Conservation (phyloP, 2,888 invertebrate genomes). For the Drosophila pseudotalamancana region DNA sequence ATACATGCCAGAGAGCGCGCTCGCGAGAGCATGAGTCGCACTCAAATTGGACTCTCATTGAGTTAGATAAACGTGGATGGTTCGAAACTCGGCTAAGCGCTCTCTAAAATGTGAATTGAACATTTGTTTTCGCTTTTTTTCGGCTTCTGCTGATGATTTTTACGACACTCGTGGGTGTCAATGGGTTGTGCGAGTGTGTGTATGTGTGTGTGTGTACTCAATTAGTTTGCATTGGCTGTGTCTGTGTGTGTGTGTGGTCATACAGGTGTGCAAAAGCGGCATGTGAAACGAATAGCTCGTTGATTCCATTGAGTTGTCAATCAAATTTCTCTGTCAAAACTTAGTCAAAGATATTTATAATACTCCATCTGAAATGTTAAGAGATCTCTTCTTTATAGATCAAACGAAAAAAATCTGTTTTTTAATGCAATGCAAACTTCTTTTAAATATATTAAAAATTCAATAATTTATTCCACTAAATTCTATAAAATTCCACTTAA, state of each 20-base stretch:
- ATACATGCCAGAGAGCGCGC: slow-evolving; percentile 27
- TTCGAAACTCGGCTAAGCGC: slow-evolving; percentile 49
- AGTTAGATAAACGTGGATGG: slow-evolving; percentile 57
- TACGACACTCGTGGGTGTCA: slow-evolving; percentile 14
- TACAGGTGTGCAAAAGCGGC: slow-evolving; percentile 38
- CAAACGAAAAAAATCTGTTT: no score
- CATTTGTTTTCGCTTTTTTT: not conserved
- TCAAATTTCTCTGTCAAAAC: no score
- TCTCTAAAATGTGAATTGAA: no score
- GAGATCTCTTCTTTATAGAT: no score
- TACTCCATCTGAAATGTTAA: no score
- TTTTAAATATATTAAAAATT: no score
- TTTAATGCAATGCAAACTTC: no score
- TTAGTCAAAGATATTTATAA: not conserved
- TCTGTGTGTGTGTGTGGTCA: slow-evolving; percentile 14
- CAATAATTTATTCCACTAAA: no score
- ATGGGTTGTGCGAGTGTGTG: not conserved
- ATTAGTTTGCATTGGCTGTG: slow-evolving; percentile 4
- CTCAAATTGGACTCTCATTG: slow-evolving; percentile 67
- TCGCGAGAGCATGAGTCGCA: slow-evolving; percentile 24
- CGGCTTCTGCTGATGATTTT: slow-evolving; percentile 6
- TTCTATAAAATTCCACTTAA: no score
- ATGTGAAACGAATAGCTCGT: slow-evolving; percentile 13
- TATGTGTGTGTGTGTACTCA: slow-evolving; percentile 3
- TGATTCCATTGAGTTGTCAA: slow-evolving; percentile 25